phyloP scores from a whole-genome alignment of 2,888 invertebrate species.

The Digitonthophagus gazella region DNA sequence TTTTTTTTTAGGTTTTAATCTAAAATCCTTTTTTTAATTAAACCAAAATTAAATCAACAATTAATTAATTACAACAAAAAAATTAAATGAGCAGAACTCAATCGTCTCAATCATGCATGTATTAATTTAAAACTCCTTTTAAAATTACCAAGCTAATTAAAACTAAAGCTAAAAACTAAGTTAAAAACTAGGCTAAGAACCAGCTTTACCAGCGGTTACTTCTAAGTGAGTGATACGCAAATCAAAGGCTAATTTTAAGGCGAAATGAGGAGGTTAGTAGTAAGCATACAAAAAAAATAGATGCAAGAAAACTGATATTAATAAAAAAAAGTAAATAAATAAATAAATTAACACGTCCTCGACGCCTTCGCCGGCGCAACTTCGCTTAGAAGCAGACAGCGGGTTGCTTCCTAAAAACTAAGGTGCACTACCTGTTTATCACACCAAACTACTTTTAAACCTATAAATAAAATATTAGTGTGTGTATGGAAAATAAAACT shows the following conservation, averaged over 20 bases:
- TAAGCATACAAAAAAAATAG: conserved; percentile 4
- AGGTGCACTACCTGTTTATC: conserved; percentile 43
- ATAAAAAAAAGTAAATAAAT: background rate
- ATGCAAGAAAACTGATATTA: conserved; percentile 1
- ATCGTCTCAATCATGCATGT: conserved; percentile 16
- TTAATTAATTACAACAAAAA: background rate
- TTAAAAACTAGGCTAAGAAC: conserved; percentile 13
- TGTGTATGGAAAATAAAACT: background rate
- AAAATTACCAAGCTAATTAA: background rate
- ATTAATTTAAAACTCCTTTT: conserved; percentile 4
- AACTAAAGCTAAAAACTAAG: conserved; percentile 8
- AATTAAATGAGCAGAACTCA: background rate
- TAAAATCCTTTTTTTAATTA: background rate
- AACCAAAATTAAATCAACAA: background rate
- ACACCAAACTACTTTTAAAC: conserved; percentile 48
- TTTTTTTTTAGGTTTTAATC: conserved; percentile 17
- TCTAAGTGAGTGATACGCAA: conserved; percentile 4
- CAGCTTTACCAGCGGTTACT: conserved; percentile 5
- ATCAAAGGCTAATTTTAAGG: conserved; percentile 4
- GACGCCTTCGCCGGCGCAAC: background rate
- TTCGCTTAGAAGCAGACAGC: conserved; percentile 20
- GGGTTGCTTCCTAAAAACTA: conserved; percentile 34
- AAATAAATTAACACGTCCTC: background rate
- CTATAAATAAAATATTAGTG: conserved; percentile 3
- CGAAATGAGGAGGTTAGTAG: conserved; percentile 1